A percentile compares a stretch with the other conserved stretches of the same genome.
phyloP scores from a whole-genome alignment of 2,888 invertebrate genomes.

The Drosophila pseudotalamancana region DNA sequence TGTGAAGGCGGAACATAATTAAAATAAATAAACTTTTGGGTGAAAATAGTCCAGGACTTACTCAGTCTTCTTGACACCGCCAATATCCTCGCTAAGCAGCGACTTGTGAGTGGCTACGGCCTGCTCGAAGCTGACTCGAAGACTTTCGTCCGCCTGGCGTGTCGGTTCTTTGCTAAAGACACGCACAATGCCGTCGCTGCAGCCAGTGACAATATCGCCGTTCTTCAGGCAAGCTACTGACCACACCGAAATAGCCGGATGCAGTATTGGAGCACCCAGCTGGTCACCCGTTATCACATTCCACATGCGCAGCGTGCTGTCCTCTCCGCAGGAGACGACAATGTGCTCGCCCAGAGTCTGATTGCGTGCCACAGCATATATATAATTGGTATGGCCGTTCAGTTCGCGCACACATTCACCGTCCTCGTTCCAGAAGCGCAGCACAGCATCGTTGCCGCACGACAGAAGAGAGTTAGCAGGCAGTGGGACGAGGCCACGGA shows the following conservation, averaged over 20 bases:
- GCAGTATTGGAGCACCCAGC: slow-evolving; percentile 82
- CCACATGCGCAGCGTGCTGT: slow-evolving; percentile 94
- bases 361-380: slow-evolving; percentile 89
- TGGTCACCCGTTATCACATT: slow-evolving; percentile 78
- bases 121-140: slow-evolving; percentile 88
- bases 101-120: slow-evolving; percentile 88
- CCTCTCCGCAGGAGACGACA: slow-evolving; percentile 95
- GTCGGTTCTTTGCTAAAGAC: slow-evolving; percentile 91
- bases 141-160: slow-evolving; percentile 88
- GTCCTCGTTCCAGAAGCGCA: slow-evolving; percentile 92
- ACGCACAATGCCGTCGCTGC: slow-evolving; percentile 94
- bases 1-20: slow-evolving; percentile 75
- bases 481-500: slow-evolving; percentile 91
- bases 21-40: too few relatives aligned
- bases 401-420: slow-evolving; percentile 91
- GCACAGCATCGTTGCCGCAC: slow-evolving; percentile 95
- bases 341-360: slow-evolving; percentile 86
- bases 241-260: slow-evolving; percentile 96
- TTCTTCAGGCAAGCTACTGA: slow-evolving; percentile 91
- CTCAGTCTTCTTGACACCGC: slow-evolving; percentile 94
- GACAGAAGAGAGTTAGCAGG: slow-evolving; percentile 92
- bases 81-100: slow-evolving; percentile 89
- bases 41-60: slow-evolving; percentile 83
- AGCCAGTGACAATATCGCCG: slow-evolving; percentile 95
- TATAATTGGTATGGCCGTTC: slow-evolving; percentile 94